Conservation (phyloP, 2,888 invertebrate species). For the Trissolcus brochymenae region DNA sequence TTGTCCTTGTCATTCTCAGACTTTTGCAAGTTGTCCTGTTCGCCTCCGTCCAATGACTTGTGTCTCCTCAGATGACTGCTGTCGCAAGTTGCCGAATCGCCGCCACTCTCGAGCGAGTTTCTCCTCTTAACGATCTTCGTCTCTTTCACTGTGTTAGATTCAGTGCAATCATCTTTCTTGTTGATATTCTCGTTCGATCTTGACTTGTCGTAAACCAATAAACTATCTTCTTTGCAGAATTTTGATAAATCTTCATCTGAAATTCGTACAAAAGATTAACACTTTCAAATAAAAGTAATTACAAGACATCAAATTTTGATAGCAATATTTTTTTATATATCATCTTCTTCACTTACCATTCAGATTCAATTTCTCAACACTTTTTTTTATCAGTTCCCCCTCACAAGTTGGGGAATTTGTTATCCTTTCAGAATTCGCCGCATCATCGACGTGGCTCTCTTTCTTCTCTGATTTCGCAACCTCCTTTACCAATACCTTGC, state of each 20-base stretch:
- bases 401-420: background rate
- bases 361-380: background rate
- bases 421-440: background rate
- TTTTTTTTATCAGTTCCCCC: background rate
- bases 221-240: conserved; percentile 35
- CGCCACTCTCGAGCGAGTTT: conserved; percentile 73
- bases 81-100: conserved; percentile 69
- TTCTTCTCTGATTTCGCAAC: too few relatives aligned
- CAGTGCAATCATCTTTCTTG: conserved; percentile 56
- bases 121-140: conserved; percentile 68
- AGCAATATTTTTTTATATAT: background rate
- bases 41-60: conserved; percentile 80
- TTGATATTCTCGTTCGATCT: conserved; percentile 63
- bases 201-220: conserved; percentile 57
- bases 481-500: background rate
- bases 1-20: conserved; percentile 79
- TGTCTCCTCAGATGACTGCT: conserved; percentile 77
- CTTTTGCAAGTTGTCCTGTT: conserved; percentile 78
- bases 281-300: background rate
- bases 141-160: conserved; percentile 62
- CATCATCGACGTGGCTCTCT: background rate
- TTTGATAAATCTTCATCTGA: conserved; percentile 30
- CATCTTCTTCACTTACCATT: background rate
- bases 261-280: background rate
- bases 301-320: background rate